phyloP scores from a whole-genome alignment of 2,797 vertebrate genomes.

The Melanotaenia pygmaea region DNA sequence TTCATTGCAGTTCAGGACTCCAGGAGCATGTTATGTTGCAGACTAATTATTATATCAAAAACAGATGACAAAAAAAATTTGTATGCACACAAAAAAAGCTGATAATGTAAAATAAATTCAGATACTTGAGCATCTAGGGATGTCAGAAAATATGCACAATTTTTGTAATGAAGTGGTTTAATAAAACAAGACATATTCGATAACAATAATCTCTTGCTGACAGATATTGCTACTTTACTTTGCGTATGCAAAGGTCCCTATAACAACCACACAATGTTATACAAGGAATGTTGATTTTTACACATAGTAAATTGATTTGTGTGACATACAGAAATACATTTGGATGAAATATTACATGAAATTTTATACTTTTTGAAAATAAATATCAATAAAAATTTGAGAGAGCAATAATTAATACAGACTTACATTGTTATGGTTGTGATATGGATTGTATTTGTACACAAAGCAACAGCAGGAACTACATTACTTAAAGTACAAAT shows the following conservation, averaged over 20 bases:
- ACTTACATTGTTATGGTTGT: neutral
- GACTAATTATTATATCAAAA: neutral
- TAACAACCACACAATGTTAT: conserved; percentile 19
- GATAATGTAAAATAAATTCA: neutral
- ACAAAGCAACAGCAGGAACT: conserved; percentile 12
- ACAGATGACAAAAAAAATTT: neutral
- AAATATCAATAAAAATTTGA: conserved; percentile 12
- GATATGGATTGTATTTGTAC: conserved; percentile 2
- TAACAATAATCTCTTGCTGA: conserved; percentile 13
- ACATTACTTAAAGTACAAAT: neutral
- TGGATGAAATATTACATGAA: neutral
- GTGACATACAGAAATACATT: neutral
- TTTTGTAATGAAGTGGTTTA: neutral
- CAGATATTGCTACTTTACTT: neutral
- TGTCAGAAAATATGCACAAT: conserved; percentile 2
- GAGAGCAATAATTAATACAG: neutral
- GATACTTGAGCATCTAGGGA: neutral
- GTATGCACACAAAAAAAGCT: conserved; percentile 1
- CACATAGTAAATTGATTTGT: conserved; percentile 11
- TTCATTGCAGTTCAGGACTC: conserved; percentile 23
- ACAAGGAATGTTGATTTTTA: neutral
- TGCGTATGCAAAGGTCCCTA: conserved; percentile 13
- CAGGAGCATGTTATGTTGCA: neutral
- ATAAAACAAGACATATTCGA: conserved; percentile 5
- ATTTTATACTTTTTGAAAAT: conserved; percentile 1